phyloP scores from a whole-genome alignment of 2,888 invertebrate species.

The Carabus problematicus region DNA sequence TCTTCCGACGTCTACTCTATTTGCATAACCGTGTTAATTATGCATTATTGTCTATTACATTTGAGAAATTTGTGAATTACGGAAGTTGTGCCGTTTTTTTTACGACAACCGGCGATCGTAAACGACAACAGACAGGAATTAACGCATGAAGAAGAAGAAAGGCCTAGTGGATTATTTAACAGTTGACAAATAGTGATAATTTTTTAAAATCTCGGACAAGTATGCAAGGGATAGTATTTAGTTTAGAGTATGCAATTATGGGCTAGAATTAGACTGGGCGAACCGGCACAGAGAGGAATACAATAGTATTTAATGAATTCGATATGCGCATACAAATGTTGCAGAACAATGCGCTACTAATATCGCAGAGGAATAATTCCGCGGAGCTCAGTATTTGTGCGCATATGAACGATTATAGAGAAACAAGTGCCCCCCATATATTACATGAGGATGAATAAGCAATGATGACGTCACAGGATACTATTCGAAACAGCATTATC shows the following conservation, averaged over 20 bases:
- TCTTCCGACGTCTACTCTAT: constrained; percentile 16
- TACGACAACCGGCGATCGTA: no score
- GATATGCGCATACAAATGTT: constrained; percentile 37
- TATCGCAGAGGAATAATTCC: constrained; percentile 30
- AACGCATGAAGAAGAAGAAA: no score
- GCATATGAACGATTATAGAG: constrained; percentile 35
- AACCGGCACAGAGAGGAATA: neutral
- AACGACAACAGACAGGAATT: no score
- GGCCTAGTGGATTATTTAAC: no score
- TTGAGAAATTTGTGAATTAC: constrained; percentile 40
- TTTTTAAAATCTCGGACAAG: no score
- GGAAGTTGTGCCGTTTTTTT: constrained; percentile 28
- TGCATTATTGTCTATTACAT: constrained; percentile 40
- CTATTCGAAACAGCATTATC: constrained; percentile 34
- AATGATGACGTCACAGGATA: constrained; percentile 35
- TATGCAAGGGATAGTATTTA: no score
- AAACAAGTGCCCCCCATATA: constrained; percentile 35
- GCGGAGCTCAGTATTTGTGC: constrained; percentile 13
- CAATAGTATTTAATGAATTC: constrained; percentile 35
- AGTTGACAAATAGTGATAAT: no score
- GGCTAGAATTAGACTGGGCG: neutral
- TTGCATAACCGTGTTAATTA: constrained; percentile 42
- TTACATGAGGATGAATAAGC: constrained; percentile 38
- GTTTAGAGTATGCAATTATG: no score
- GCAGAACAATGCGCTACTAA: constrained; percentile 32